Base-by-base conservation (phyloP, 2,888 invertebrate genomes). In the Synergus japonicus region DNA sequence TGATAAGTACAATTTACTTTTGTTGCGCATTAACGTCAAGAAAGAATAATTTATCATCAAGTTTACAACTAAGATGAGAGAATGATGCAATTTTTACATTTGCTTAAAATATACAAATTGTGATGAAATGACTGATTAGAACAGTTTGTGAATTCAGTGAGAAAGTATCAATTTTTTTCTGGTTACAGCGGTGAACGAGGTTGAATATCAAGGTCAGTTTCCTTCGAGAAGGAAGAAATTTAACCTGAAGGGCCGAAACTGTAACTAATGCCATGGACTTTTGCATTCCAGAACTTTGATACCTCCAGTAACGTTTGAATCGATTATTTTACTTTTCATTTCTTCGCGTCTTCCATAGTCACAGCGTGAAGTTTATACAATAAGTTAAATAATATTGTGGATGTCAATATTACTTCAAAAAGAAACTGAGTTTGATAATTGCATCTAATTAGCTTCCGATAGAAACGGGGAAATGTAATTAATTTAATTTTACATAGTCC, bases 261-360 rank as follows among this genome's bases (percentile, higher is more conserved):
- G 22, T 67, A 46, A 46, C 12, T 46, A 9, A 67, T 46, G 0
- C 22, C 13, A 69, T 73, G 4, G n/a, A 73, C 41, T 15, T 2
- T 73, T 73, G 12, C 54, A 73, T 73, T 73, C 73, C 73, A 73
- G 29, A 73, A 73, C 15, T 37, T 54, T 73, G 10, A 73, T 49
- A 73, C 37, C 69, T 73, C n/a, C 15, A 54, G 12, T 54, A 54
- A n/a, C 12, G 41, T 41, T 73, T 41, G 54, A 73, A 37, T 58
- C 73, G 41, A 43, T 44, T 54, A n/a, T 54, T 12, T 37, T n/a
- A 58, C n/a, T 73, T 37, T 73, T 7, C 4, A 18, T 37, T 58
- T 37, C 18, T 73, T 49, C 12, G 44, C 18, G 73, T 73, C 73
- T 73, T 73, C 73, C 54, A 15, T n/a, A 73, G 54, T 73, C 54